Evolutionary conservation across 1,140 invertebrate genomes (phyloP), one percentile per base, ranked within the genome.

Genomic region (Euura saliciscinereae): DNA sequence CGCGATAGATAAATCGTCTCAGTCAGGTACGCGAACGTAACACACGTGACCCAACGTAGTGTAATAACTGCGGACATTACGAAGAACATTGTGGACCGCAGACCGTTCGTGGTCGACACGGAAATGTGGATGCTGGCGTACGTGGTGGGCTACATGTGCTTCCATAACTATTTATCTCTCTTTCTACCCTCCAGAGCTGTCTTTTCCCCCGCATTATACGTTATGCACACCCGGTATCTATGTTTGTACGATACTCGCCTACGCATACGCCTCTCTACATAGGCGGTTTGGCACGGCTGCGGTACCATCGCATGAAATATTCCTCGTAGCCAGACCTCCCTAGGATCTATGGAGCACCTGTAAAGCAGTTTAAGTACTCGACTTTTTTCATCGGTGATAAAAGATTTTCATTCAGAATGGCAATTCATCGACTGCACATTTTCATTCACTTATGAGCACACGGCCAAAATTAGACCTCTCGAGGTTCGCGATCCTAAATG

Each of bases 31-130:
- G 51, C 4, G 51, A 59, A 59, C 51, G 51, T 59, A 59, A n/a
- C 51, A n/a, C 51, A 59, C 51, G 51, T 59, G 51, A 59, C 51
- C 51, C 51, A 59, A 59, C 51, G 51, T 59, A 59, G 51, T 59
- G 51, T 59, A 59, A 59, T 59, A 59, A 59, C 51, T 59, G 51
- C 51, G 51, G 51, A 59, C 51, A 59, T 59, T 59, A 59, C 51
- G 51, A 59, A 59, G 51, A 59, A 59, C 51, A 59, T 59, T 59
- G 10, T 59, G 51, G 51, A 59, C 51, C 51, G 51, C 51, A 59
- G 51, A 59, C 51, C 51, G 51, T 59, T 59, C 51, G 51, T 59
- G 51, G 51, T 59, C 51, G 51, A 59, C 51, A 59, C 51, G 51
- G 51, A 59, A 59, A 59, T 59, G 51, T 59, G 51, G 51, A 59